Conservation (phyloP, 2,888 invertebrate genomes). For the Andrena hattorfiana region DNA sequence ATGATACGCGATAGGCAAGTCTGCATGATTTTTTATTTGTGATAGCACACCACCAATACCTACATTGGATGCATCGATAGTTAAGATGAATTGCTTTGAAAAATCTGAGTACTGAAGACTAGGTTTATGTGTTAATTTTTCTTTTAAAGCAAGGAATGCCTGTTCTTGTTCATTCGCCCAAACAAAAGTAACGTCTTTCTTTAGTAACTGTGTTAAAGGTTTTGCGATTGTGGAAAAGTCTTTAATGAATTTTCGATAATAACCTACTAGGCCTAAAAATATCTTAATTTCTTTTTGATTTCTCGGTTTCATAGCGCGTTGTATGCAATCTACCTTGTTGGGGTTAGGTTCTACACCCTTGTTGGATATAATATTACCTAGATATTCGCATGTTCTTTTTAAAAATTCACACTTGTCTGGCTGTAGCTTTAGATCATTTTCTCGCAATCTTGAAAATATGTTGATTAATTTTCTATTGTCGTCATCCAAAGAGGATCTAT, state of each 20-base stretch:
- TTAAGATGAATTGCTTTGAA: conserved; percentile 20
- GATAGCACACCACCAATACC: not conserved
- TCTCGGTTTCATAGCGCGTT: conserved; percentile 5
- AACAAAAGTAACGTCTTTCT: conserved; percentile 32
- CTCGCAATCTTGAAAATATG: conserved; percentile 38
- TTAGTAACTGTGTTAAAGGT: conserved; percentile 39
- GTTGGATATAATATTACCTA: not conserved
- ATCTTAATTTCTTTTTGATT: conserved; percentile 46
- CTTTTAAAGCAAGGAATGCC: conserved; percentile 16
- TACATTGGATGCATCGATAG: conserved; percentile 13
- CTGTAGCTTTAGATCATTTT: conserved; percentile 40
- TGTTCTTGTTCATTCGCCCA: conserved; percentile 16
- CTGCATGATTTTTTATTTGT: not conserved
- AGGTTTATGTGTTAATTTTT: not conserved
- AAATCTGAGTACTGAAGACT: conserved; percentile 27
- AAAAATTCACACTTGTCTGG: not conserved
- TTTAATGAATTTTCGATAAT: conserved; percentile 47
- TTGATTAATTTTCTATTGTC: conserved; percentile 10
- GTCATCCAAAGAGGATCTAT: conserved; percentile 32
- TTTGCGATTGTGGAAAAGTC: conserved; percentile 40
- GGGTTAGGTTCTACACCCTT: conserved; percentile 7
- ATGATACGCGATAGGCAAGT: not conserved
- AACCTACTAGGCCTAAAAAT: conserved; percentile 5
- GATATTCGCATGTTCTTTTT: conserved; percentile 7
- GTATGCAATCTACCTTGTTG: conserved; percentile 1